These are phyloP conservation scores for Machimus atricapillus DNA, from an alignment of 2,888 invertebrate species.

Conservation along the genomic window DNA sequence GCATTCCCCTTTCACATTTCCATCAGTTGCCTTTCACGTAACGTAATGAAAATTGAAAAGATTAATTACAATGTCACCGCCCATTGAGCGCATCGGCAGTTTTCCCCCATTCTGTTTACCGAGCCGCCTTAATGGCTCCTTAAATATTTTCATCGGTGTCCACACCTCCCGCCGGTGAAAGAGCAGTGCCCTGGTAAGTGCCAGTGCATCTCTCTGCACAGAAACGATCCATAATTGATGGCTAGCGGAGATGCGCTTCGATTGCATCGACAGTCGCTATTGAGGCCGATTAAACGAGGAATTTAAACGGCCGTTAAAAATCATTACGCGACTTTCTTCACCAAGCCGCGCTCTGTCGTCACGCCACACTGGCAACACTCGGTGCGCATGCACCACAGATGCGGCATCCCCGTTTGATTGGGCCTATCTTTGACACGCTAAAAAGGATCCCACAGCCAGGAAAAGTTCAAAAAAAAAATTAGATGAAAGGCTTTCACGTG, in stretches of 20 bases:
- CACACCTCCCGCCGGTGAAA: neutral
- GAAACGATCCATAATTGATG: neutral
- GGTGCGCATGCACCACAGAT: neutral
- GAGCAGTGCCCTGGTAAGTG: neutral
- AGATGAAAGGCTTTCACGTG: neutral
- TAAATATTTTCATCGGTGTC: neutral
- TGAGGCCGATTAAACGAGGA: neutral
- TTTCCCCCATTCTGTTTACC: neutral
- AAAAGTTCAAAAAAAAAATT: neutral
- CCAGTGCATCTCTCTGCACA: neutral
- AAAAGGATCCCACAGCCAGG: neutral
- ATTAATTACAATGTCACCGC: neutral
- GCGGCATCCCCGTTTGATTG: neutral
- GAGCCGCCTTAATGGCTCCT: neutral
- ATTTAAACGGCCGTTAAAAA: neutral
- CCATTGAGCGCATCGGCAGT: neutral
- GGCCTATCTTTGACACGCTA: neutral
- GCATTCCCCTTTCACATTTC: neutral
- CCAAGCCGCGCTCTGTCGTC: neutral
- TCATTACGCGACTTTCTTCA: neutral
- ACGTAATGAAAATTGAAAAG: neutral
- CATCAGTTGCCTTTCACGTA: neutral
- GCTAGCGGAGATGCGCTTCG: neutral
- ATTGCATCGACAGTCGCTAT: neutral
- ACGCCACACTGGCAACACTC: neutral